Evolutionary conservation across 1,140 invertebrate species (phyloP).

Genomic region (Eubasilissa regina): DNA sequence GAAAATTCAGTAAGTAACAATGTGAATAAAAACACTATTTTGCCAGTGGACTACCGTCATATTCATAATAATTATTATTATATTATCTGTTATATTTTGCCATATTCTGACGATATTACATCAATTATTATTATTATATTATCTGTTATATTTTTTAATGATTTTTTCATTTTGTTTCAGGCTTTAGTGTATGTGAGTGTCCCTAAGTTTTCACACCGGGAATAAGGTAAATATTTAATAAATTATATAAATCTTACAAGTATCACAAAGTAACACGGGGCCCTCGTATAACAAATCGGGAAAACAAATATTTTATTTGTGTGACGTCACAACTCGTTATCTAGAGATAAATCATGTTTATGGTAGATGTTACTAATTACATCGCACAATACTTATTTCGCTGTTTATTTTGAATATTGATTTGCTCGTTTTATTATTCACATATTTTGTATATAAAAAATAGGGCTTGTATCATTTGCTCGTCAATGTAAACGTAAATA

Average conservation of each 20-base stretch:
- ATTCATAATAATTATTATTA: neutral
- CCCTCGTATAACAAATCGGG: too few relatives aligned
- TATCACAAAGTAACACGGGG: neutral
- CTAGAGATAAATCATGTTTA: too few relatives aligned
- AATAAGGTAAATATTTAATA: conserved; percentile 7
- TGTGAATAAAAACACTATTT: neutral
- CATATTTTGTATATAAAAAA: too few relatives aligned
- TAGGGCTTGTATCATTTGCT: too few relatives aligned
- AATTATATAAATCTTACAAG: neutral
- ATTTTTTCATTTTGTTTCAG: conserved; percentile 7
- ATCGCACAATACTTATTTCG: neutral
- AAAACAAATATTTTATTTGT: too few relatives aligned
- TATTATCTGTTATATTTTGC: neutral
- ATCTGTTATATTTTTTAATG: neutral
- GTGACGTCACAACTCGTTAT: too few relatives aligned
- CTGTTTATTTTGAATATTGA: neutral
- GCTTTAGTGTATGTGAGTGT: neutral
- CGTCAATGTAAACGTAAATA: too few relatives aligned
- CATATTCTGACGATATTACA: too few relatives aligned
- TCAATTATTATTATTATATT: neutral
- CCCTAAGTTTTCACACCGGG: neutral
- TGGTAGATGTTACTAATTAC: neutral
- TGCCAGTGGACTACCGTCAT: neutral
- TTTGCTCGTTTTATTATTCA: neutral
- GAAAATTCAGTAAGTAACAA: too few relatives aligned